Evolutionary conservation across 2,797 vertebrate species (phyloP).

Genomic region (Microcaecilia unicolor): DNA sequence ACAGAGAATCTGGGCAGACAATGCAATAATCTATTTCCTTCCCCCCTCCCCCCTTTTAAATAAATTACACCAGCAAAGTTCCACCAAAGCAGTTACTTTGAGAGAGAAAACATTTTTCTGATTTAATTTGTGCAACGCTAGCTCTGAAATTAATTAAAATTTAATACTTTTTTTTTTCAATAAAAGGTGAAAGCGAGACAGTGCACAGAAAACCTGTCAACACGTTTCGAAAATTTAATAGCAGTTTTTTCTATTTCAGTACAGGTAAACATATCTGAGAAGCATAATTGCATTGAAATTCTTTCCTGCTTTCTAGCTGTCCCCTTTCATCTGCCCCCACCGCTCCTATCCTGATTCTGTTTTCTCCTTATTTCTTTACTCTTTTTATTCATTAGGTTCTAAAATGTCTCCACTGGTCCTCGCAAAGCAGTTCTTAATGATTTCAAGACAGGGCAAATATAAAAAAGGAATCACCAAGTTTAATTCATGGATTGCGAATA

Average conservation of each 20-base stretch:
- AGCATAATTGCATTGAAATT: background rate
- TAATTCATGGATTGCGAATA: no score
- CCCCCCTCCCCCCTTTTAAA: no score
- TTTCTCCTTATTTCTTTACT: no score
- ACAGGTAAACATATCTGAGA: background rate
- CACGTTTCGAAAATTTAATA: conserved; percentile 23
- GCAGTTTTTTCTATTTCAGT: conserved; percentile 7
- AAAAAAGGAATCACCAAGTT: no score
- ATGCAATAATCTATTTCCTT: conserved; percentile 52
- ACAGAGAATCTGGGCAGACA: conserved; percentile 44
- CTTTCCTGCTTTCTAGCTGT: background rate
- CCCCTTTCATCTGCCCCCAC: background rate
- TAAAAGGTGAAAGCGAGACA: conserved; percentile 2
- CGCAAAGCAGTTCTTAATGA: no score
- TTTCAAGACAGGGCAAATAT: no score
- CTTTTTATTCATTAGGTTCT: no score
- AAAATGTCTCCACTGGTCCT: no score
- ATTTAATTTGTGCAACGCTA: conserved; percentile 15
- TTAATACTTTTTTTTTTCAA: conserved; percentile 38
- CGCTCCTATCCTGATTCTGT: background rate
- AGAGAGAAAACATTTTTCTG: conserved; percentile 5
- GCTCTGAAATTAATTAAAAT: conserved; percentile 49
- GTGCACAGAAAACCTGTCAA: conserved; percentile 11
- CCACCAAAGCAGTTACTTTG: conserved; percentile 36
- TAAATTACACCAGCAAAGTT: conserved; percentile 51